Conservation (phyloP, 2,113 vertebrate genomes). For the Meles meles region DNA sequence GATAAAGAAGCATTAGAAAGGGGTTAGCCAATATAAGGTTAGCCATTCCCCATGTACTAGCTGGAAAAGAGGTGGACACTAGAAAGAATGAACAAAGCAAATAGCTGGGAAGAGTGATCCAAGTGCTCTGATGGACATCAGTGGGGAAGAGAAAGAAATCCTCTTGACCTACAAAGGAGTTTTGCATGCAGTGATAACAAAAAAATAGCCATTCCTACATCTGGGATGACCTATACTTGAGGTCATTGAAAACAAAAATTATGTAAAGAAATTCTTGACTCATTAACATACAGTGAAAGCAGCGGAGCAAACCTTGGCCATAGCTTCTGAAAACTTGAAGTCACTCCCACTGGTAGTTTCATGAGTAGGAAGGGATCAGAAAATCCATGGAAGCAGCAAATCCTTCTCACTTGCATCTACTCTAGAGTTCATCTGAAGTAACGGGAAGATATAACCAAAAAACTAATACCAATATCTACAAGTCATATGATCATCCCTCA, state of each 20-base stretch:
- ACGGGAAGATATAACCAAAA: not conserved
- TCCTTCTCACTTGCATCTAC: not conserved
- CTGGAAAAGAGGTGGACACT: not conserved
- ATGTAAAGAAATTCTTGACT: constrained; percentile 16
- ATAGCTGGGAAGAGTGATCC: not conserved
- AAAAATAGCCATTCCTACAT: not conserved
- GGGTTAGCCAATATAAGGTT: not conserved
- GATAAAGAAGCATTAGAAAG: not conserved
- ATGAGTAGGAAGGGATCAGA: not conserved
- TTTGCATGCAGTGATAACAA: not conserved
- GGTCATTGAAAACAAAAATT: not conserved
- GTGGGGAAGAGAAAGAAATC: not conserved
- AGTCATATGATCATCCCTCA: not conserved
- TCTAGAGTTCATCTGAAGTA: not conserved
- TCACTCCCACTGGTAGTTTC: not conserved
- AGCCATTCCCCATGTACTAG: not conserved
- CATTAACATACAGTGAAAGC: not conserved
- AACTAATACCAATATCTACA: not conserved
- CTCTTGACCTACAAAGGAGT: not conserved
- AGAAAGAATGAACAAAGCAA: not conserved
- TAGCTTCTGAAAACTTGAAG: not conserved
- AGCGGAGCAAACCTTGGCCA: not conserved
- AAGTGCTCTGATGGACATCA: not conserved
- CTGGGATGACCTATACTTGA: not conserved
- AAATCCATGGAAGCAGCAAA: not conserved